These are phyloP conservation scores for Lepidocolaptes lacrymiger DNA, from an alignment of 2,797 vertebrate species.

Conservation along the genomic window DNA sequence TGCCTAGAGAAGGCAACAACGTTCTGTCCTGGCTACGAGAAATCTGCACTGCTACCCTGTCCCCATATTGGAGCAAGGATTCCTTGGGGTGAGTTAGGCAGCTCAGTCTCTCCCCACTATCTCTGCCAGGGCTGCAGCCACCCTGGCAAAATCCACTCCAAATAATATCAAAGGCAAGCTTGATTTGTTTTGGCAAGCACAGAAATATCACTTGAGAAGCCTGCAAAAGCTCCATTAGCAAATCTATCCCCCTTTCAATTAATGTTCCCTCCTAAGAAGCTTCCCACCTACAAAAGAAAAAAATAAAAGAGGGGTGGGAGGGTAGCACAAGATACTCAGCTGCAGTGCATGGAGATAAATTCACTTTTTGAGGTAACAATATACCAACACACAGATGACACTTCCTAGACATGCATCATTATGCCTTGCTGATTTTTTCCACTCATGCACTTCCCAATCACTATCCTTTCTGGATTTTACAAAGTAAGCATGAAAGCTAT, in stretches of 20 bases:
- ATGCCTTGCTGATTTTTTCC: background rate
- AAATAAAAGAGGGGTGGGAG: rapidly evolving
- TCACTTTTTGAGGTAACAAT: background rate
- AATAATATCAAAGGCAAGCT: background rate
- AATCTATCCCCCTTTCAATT: background rate
- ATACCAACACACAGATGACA: background rate
- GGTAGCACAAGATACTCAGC: background rate
- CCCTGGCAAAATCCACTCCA: background rate
- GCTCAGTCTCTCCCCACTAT: background rate
- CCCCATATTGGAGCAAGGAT: background rate
- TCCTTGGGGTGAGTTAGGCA: background rate
- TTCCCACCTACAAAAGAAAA: background rate
- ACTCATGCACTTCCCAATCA: background rate
- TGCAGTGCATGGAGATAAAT: rapidly evolving
- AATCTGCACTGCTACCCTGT: rapidly evolving
- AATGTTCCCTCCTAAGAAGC: background rate
- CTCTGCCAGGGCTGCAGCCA: background rate
- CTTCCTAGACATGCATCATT: background rate
- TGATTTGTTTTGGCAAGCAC: background rate
- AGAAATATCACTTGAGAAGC: background rate
- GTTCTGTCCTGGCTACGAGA: background rate
- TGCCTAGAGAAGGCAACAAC: background rate
- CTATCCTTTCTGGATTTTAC: slow-evolving; percentile 32
- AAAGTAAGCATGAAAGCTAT: slow-evolving; percentile 59
- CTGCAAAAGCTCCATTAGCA: background rate